Percentiles rank a stretch among this genome's conserved stretches.
Evolutionary conservation across 2,888 invertebrate genomes (phyloP).

Genomic region (Hecatera dysodea): DNA sequence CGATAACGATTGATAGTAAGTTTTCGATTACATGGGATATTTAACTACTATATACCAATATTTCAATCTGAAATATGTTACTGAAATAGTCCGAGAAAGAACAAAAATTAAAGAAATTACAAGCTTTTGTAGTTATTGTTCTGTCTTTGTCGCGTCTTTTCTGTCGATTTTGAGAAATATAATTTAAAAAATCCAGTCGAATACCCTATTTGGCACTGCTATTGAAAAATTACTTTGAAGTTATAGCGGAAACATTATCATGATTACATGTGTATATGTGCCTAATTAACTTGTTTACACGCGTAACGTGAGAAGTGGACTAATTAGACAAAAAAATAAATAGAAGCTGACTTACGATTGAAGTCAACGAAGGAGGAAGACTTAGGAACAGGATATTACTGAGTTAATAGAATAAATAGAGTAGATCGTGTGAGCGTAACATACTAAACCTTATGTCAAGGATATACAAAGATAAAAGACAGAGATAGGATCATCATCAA

Average conservation of each 20-base stretch:
- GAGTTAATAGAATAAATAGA: neutral
- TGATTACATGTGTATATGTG: neutral
- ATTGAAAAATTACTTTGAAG: neutral
- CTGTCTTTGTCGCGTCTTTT: too few species aligned
- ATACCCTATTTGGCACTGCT: too few species aligned
- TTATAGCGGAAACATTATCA: slow-evolving; percentile 1
- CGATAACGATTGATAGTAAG: too few species aligned
- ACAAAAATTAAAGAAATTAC: too few species aligned
- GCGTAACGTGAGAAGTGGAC: neutral
- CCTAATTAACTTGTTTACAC: slow-evolving; percentile 1
- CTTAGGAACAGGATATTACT: neutral
- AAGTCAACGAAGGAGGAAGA: neutral
- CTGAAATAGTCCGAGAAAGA: too few species aligned
- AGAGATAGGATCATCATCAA: neutral
- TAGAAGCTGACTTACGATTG: too few species aligned
- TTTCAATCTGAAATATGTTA: too few species aligned
- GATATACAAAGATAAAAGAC: neutral
- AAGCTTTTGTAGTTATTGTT: too few species aligned
- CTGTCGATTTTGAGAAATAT: too few species aligned
- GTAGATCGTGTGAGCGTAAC: neutral
- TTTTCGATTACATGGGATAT: too few species aligned
- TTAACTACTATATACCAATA: too few species aligned
- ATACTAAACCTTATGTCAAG: neutral
- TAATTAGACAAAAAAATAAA: neutral
- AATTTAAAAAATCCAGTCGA: too few species aligned